Conservation (phyloP, 2,797 vertebrate species). For the Agapornis canus region DNA sequence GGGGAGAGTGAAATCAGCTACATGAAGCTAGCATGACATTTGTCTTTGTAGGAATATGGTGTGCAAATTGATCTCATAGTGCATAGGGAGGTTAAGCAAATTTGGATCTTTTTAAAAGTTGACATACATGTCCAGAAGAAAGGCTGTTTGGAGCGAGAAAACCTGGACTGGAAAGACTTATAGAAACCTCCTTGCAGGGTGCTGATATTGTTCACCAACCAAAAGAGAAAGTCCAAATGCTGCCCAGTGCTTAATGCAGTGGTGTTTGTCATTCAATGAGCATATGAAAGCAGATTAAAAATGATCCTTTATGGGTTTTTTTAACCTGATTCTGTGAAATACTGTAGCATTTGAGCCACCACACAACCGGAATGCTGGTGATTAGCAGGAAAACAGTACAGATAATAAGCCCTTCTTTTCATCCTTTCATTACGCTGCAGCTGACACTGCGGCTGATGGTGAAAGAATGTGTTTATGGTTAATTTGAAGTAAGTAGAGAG, state of each 20-base stretch:
- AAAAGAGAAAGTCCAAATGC: not conserved
- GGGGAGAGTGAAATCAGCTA: slow-evolving; percentile 11
- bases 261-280: not conserved
- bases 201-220: not conserved
- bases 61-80: not conserved
- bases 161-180: not conserved
- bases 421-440: not conserved
- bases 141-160: not conserved
- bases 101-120: not conserved
- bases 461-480: not conserved
- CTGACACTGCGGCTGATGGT: not conserved
- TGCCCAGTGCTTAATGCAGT: not conserved
- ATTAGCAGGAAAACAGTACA: slow-evolving; percentile 21
- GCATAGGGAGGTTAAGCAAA: not conserved
- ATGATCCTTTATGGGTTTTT: not conserved
- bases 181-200: slow-evolving; percentile 19
- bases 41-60: slow-evolving; percentile 18
- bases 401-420: not conserved
- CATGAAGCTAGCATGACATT: slow-evolving; percentile 39
- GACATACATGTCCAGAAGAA: not conserved
- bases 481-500: slow-evolving; percentile 44
- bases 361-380: slow-evolving; percentile 1
- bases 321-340: slow-evolving; percentile 13
- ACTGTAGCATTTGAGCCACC: not conserved
- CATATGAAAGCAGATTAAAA: not conserved